Evolutionary conservation across 2,113 vertebrate genomes (phyloP).

Genomic region (Lipotes vexillifer): DNA sequence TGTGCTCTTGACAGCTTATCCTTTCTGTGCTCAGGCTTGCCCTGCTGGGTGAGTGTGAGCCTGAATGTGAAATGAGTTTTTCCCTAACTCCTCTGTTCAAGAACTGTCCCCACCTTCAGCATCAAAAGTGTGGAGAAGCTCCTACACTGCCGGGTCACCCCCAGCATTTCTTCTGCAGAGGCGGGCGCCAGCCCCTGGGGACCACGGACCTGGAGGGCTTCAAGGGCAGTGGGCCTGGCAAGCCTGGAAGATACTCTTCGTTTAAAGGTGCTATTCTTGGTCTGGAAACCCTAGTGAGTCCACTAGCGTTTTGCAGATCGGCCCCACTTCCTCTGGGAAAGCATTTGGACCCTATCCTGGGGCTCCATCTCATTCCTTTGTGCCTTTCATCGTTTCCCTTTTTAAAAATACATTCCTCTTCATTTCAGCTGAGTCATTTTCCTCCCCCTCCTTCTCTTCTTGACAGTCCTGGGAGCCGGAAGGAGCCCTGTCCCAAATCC

Average conservation of each 20-base stretch:
- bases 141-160: background rate
- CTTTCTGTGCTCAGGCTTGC: background rate
- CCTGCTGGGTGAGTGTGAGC: background rate
- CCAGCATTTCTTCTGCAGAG: background rate
- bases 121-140: too few species aligned
- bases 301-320: background rate
- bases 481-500: constrained; percentile 59
- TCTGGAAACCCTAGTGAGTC: background rate
- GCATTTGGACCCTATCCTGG: constrained; percentile 32
- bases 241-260: background rate
- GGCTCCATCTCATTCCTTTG: background rate
- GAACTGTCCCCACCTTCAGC: background rate
- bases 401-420: constrained; percentile 61
- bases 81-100: background rate
- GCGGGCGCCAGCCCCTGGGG: background rate
- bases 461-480: constrained; percentile 49
- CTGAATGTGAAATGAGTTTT: too few species aligned
- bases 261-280: constrained; percentile 13
- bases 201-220: background rate
- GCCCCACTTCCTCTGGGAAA: background rate
- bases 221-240: fast-evolving
- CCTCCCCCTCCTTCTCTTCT: constrained; percentile 46
- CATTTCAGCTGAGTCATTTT: constrained; percentile 71
- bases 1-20: too few species aligned
- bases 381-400: constrained; percentile 14